Conservation (phyloP, 2,113 vertebrate species). For the Muscicapa adusta region DNA sequence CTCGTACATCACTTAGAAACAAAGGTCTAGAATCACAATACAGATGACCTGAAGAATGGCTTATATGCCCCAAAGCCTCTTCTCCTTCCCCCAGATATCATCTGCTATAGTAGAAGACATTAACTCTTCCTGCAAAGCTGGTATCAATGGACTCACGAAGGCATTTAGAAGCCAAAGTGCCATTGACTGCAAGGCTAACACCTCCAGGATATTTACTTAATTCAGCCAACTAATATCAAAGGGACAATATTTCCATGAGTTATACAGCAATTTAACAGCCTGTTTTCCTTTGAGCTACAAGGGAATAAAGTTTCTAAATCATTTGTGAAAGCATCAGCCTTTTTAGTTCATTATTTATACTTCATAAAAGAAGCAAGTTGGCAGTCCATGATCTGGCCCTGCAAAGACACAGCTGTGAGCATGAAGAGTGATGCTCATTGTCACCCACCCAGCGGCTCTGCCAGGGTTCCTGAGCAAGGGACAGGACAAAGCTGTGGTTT, state of each 20-base stretch:
- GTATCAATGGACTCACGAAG: neutral
- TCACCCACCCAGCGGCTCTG: neutral
- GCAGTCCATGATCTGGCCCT: neutral
- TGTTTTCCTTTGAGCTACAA: neutral
- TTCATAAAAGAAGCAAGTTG: neutral
- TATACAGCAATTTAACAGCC: neutral
- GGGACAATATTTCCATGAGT: neutral
- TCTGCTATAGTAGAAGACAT: neutral
- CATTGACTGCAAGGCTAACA: neutral
- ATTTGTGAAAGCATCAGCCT: neutral
- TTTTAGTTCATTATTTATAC: neutral
- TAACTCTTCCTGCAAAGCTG: neutral
- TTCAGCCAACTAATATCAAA: neutral
- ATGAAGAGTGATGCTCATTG: neutral
- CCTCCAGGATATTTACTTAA: conserved; percentile 8
- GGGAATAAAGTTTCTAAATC: conserved; percentile 1
- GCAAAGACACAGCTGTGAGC: neutral
- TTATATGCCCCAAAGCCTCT: conserved; percentile 9
- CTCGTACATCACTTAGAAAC: neutral
- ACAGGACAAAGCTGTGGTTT: neutral
- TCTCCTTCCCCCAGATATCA: neutral
- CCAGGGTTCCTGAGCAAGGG: neutral
- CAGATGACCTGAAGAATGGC: neutral
- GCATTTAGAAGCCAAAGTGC: neutral
- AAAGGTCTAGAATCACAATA: neutral